phyloP scores from a whole-genome alignment of 1,140 invertebrate species.

The Paralvinella palmiformis region DNA sequence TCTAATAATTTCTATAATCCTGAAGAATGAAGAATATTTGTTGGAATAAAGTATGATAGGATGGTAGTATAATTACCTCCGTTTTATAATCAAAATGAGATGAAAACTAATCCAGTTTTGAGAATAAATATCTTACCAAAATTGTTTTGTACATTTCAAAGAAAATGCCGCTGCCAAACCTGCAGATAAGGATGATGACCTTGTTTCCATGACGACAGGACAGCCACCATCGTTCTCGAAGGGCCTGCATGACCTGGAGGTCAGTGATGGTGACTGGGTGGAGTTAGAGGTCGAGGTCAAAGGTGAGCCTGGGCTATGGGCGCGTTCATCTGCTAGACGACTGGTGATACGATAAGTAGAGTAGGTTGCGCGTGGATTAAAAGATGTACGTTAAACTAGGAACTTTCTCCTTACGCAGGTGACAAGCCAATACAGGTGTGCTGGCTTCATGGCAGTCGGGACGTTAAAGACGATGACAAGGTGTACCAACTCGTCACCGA shows the following conservation, averaged over 20 bases:
- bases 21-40: no score
- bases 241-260: slow-evolving; percentile 34
- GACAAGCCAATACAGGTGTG: slow-evolving; percentile 53
- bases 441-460: slow-evolving; percentile 41
- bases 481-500: slow-evolving; percentile 49
- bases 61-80: no score
- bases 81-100: no score
- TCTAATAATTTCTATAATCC: no score
- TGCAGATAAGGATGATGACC: background rate
- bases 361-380: background rate
- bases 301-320: slow-evolving; percentile 34
- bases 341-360: background rate
- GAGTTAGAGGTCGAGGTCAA: slow-evolving; percentile 34
- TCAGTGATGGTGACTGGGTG: slow-evolving; percentile 38
- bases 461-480: slow-evolving; percentile 30
- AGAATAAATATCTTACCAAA: no score
- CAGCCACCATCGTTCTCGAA: slow-evolving; percentile 37
- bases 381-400: background rate
- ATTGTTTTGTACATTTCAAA: no score
- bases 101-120: no score
- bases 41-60: no score
- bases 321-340: slow-evolving; percentile 33
- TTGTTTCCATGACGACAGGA: background rate
- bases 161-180: background rate
- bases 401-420: background rate